Base-by-base conservation (phyloP, 2,113 vertebrate species). In the Spea bombifrons region DNA sequence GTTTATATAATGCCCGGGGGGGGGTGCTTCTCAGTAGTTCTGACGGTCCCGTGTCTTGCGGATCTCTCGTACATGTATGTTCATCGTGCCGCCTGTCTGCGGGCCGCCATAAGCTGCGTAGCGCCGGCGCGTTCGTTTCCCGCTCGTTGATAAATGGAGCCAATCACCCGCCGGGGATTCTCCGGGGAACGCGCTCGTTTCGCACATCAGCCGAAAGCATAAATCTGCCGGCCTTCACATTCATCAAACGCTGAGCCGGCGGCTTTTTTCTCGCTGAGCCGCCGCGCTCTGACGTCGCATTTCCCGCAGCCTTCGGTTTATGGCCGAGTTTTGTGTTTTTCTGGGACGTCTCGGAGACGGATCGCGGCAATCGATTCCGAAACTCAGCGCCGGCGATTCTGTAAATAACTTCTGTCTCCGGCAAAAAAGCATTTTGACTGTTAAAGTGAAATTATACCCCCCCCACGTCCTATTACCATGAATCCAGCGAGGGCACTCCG, bases 81-180 rank as follows among this genome's bases (percentile, higher is more conserved):
- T 30, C 30, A 30, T 30, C 30, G 30, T 30, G 30, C 30, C 30
- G 30, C 2, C 30, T 30, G 30, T 30, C 30, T 30, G 30, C 30
- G 30, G 30, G 30, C 30, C 30, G 30, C 30, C 30, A 30, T 30
- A 30, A 30, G 2, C 30, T 30, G 30, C 30, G 30, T 30, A 1
- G 30, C 1, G 30, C 1, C 1, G 2, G 30, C 30, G 30, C 30
- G 15, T 73, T 47, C 43, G 44, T n/a, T 66, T 45, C 73, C 12
- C 12, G 43, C 30, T 45, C 10, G 13, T 75, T 75, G 74, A 75
- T 66, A n/a, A 75, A 66, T 75, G 64, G 74, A 67, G 15, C 30
- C 49, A 67, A 75, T 66, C 46, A 30, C 66, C 64, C 43, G 47
- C 49, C 30, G 7, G 16, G 30, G n/a, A 48, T 74, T 61, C n/a